Evolutionary conservation across 2,888 invertebrate genomes (phyloP).

Genomic region (Lissonota sp.): DNA sequence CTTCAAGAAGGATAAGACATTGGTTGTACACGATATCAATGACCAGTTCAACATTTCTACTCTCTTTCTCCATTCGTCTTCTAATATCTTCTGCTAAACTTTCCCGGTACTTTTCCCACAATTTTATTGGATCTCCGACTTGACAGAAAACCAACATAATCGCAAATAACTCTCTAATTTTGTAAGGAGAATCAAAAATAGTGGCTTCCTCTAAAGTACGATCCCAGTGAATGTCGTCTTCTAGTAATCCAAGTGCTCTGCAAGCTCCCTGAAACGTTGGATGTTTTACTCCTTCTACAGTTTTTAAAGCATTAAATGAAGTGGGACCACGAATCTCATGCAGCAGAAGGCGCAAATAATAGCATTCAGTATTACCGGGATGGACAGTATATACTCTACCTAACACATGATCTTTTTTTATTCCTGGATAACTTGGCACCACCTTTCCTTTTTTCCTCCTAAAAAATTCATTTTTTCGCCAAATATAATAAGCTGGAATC

Average conservation of each 20-base stretch:
- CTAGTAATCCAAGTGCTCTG: slow-evolving; percentile 72
- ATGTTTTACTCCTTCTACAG: slow-evolving; percentile 68
- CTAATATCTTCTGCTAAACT: slow-evolving; percentile 1
- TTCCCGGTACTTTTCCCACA: slow-evolving; percentile 45
- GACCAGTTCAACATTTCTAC: neutral
- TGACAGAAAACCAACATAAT: slow-evolving; percentile 59
- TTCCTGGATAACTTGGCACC: slow-evolving; percentile 10
- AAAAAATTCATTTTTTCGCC: slow-evolving; percentile 20
- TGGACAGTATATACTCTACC: slow-evolving; percentile 73
- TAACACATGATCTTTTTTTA: slow-evolving; percentile 66
- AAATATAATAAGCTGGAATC: slow-evolving; percentile 68
- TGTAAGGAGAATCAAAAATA: slow-evolving; percentile 57
- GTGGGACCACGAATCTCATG: slow-evolving; percentile 70
- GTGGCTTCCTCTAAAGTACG: slow-evolving; percentile 65
- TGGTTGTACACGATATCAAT: neutral
- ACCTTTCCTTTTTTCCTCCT: neutral
- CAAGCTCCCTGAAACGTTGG: slow-evolving; percentile 68
- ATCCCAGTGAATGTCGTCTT: slow-evolving; percentile 74
- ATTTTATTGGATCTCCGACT: neutral
- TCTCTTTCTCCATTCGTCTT: neutral
- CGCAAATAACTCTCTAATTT: slow-evolving; percentile 71
- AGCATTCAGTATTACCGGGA: slow-evolving; percentile 67
- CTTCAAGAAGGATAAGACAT: neutral
- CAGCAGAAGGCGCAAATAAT: slow-evolving; percentile 69
- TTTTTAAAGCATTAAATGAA: slow-evolving; percentile 69